Percentiles rank a stretch among this genome's conserved stretches.
Evolutionary conservation across 2,888 invertebrate genomes (phyloP).

Genomic region (Athalia rosae): DNA sequence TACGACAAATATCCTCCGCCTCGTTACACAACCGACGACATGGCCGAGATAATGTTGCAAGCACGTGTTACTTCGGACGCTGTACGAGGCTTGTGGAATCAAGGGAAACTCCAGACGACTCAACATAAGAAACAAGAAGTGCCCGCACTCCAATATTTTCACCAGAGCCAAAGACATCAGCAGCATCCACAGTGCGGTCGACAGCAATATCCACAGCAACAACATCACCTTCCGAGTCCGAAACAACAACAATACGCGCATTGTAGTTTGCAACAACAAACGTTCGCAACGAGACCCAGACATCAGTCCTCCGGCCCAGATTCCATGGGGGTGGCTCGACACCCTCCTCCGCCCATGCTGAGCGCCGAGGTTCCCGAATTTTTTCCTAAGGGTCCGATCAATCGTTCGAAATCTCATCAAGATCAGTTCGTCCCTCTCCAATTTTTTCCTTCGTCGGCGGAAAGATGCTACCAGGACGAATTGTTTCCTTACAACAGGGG

Average conservation of each 20-base stretch:
- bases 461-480: slow-evolving; percentile 65
- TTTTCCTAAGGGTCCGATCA: slow-evolving; percentile 63
- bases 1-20: slow-evolving; percentile 33
- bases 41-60: slow-evolving; percentile 63
- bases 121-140: slow-evolving; percentile 22
- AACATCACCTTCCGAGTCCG: slow-evolving; percentile 19
- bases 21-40: slow-evolving; percentile 59
- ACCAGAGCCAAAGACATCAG: slow-evolving; percentile 27
- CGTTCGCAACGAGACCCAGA: slow-evolving; percentile 48
- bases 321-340: slow-evolving; percentile 27
- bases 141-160: slow-evolving; percentile 9
- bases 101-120: slow-evolving; percentile 25
- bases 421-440: slow-evolving; percentile 51
- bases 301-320: slow-evolving; percentile 18
- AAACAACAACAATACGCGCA: slow-evolving; percentile 31
- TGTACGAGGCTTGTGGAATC: slow-evolving; percentile 61
- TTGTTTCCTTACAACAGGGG: slow-evolving; percentile 62
- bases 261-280: slow-evolving; percentile 44
- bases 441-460: slow-evolving; percentile 61
- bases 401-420: slow-evolving; percentile 41
- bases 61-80: slow-evolving; percentile 58
- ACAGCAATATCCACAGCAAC: slow-evolving; percentile 13
- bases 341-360: slow-evolving; percentile 46
- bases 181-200: slow-evolving; percentile 33
- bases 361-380: slow-evolving; percentile 69